Conservation (phyloP, 2,888 invertebrate genomes). For the Parapristionchus giblindavisi region DNA sequence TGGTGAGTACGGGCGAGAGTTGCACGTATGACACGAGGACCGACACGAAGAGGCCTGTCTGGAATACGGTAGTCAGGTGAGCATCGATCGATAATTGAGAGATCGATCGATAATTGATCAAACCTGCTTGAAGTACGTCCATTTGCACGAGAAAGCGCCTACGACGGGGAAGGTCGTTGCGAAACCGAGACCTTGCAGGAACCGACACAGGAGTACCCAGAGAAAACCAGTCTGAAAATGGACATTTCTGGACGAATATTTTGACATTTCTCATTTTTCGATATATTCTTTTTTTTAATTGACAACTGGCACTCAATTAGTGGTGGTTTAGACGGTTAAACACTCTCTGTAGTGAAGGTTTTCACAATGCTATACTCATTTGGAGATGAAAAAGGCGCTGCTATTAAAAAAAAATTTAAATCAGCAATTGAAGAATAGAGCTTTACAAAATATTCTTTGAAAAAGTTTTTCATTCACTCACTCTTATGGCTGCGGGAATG, state of each 20-base stretch:
- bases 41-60: constrained; percentile 67
- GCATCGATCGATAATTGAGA: not conserved
- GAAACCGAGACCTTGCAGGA: constrained; percentile 66
- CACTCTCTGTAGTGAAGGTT: too few relatives aligned
- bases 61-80: not conserved
- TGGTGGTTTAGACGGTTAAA: too few relatives aligned
- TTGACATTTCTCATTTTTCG: too few relatives aligned
- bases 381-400: not conserved
- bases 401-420: not conserved
- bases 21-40: constrained; percentile 68
- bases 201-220: constrained; percentile 43
- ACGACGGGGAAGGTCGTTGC: constrained; percentile 68
- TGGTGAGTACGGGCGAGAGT: constrained; percentile 62
- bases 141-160: constrained; percentile 67
- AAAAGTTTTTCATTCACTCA: constrained; percentile 30
- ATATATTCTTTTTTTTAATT: too few relatives aligned
- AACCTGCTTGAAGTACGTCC: constrained; percentile 68
- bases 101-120: not conserved
- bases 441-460: too few relatives aligned
- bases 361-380: not conserved
- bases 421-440: not conserved
- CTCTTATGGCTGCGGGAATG: constrained; percentile 61
- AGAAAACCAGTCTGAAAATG: not conserved
- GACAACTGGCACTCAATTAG: too few relatives aligned
- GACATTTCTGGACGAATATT: too few relatives aligned